Evolutionary conservation across 2,113 vertebrate genomes (phyloP), one percentile per base, ranked within the genome.

Genomic region (Nannobrachium achirus): DNA sequence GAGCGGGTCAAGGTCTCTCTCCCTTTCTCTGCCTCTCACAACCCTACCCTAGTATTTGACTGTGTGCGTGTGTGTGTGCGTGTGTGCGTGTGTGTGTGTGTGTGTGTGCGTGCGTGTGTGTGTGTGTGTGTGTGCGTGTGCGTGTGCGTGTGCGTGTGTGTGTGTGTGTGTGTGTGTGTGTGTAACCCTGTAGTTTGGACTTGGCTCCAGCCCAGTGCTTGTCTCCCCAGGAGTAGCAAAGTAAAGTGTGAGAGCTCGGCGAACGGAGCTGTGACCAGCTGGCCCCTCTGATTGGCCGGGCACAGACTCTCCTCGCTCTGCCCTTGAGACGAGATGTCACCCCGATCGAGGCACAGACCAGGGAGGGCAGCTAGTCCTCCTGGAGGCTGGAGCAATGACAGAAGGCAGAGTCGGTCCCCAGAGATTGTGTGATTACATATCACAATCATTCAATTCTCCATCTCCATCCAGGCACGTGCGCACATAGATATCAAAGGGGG

Each of bases 1-100:
- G 71, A 83, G 69, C 66, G 79, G 84, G 86, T 89, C 83, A 86
- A 90, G 82, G 81, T 84, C 76, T 83, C 11, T 44, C 40, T 33
- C 25, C 25, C 1, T 33, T 33, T 33, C 25, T 33, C 25, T 33
- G 3, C 25, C 25, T 33, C 25, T 33, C 25, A 33, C 25, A 33
- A 5, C 25, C 25, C 25, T 33, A 4, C 25, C 25, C 25, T 33
- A 46, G 15, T 15, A 14, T 16, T 8, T 7, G 16, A 4, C 11
- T 15, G 48, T 15, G 48, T 15, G 14, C 8, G n/a, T 7, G 48
- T 16, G 48, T 10, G 48, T 15, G n/a, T 8, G 6, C 1, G 48
- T 50, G 48, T 49, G 46, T n/a, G 10, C 6, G 13, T 7, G 46
- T 49, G 46, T 25, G 25, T 50, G 48, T 7, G 8, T 16, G 48